These are phyloP conservation scores for Cariama cristata DNA, from an alignment of 2,113 vertebrate species.

Conservation along the genomic window DNA sequence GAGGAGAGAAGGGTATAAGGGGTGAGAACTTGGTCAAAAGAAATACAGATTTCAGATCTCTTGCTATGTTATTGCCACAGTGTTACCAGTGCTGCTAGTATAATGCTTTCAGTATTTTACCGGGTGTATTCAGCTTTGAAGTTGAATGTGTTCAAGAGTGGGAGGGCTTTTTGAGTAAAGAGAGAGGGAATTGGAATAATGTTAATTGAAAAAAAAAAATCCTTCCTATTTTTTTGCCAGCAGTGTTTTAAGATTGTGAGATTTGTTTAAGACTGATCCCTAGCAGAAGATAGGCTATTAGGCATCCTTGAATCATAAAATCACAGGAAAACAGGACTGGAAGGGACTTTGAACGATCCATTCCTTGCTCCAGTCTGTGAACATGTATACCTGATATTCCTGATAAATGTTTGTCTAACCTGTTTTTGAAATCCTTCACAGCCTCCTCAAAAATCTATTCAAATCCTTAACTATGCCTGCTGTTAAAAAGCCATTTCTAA, in stretches of 20 bases:
- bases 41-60: neutral
- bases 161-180: neutral
- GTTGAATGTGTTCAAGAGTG: neutral
- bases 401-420: neutral
- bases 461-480: neutral
- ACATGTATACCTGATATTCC: neutral
- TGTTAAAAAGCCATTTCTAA: slow-evolving; percentile 39
- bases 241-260: neutral
- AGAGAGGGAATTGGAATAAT: neutral
- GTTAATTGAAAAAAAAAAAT: neutral
- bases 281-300: neutral
- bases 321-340: neutral
- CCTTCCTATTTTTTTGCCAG: neutral
- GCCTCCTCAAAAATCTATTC: slow-evolving; percentile 4
- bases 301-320: neutral
- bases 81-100: neutral
- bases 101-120: slow-evolving; percentile 31
- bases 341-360: neutral
- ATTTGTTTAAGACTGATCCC: neutral
- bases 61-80: neutral
- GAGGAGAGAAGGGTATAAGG: neutral
- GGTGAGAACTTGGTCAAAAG: slow-evolving; percentile 10
- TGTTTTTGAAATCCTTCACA: slow-evolving; percentile 19
- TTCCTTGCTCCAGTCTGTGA: neutral
- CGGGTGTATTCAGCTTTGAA: neutral